These are phyloP conservation scores for Periophthalmus magnuspinnatus DNA, from an alignment of 2,797 vertebrate species.

Conservation along the genomic window DNA sequence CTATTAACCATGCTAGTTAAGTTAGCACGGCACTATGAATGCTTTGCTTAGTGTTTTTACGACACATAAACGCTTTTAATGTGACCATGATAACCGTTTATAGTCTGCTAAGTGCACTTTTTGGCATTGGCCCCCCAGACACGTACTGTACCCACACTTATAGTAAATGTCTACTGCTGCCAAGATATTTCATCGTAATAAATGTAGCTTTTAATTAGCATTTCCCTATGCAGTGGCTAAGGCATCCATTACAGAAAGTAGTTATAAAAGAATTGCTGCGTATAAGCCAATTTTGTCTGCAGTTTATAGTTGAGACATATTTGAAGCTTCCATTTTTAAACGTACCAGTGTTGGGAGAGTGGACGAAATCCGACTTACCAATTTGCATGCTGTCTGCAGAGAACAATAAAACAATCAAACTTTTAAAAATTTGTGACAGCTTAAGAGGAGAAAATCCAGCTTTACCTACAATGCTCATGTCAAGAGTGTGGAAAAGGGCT, in stretches of 20 bases:
- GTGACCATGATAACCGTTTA: constrained; percentile 28
- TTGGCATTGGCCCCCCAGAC: not conserved
- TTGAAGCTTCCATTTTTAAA: constrained; percentile 16
- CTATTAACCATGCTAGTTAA: constrained; percentile 6
- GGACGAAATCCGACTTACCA: constrained; percentile 5
- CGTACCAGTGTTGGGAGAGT: not conserved
- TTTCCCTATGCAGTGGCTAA: constrained; percentile 11
- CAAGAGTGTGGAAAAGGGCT: not conserved
- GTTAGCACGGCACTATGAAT: not conserved
- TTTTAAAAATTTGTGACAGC: constrained; percentile 22
- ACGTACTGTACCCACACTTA: not conserved
- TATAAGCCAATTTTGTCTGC: constrained; percentile 20
- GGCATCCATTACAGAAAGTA: constrained; percentile 17
- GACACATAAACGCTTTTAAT: constrained; percentile 34
- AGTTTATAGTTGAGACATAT: constrained; percentile 17
- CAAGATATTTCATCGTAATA: constrained; percentile 4
- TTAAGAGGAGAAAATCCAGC: constrained; percentile 2
- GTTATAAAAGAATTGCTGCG: constrained; percentile 17
- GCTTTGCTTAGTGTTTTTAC: constrained; percentile 26
- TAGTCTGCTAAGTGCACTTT: constrained; percentile 16
- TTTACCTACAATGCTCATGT: constrained; percentile 26
- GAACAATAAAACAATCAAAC: constrained; percentile 19
- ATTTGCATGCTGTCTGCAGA: constrained; percentile 16
- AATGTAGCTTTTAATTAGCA: constrained; percentile 12
- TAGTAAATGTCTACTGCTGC: constrained; percentile 4